Conservation (phyloP, 2,888 invertebrate genomes). For the Trachelus iudaicus region DNA sequence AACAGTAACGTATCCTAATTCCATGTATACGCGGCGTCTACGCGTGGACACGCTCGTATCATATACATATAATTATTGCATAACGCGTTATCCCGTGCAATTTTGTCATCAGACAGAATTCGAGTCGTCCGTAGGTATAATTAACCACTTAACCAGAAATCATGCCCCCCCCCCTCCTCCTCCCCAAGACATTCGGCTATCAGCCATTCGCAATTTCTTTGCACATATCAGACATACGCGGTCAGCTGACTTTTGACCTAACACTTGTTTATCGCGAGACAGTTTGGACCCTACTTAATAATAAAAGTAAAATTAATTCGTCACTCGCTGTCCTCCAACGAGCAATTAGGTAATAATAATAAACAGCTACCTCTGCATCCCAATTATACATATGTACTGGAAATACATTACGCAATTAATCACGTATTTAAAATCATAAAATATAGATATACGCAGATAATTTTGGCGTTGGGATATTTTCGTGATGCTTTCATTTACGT, state of each 20-base stretch:
- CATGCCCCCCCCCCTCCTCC: too few relatives aligned
- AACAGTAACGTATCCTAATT: not conserved
- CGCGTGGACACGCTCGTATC: not conserved
- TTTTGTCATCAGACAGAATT: not conserved
- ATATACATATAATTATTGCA: not conserved
- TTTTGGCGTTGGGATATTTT: too few relatives aligned
- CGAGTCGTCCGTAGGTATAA: not conserved
- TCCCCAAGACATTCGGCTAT: too few relatives aligned
- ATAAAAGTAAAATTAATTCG: not conserved
- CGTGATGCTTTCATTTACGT: too few relatives aligned
- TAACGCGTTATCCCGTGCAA: not conserved
- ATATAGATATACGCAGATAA: not conserved
- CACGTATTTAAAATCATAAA: not conserved
- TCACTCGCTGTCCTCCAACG: not conserved
- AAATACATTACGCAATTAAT: not conserved
- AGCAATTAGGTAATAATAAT: not conserved
- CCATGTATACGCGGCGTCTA: not conserved
- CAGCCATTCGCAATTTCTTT: too few relatives aligned
- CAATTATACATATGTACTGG: not conserved
- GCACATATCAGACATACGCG: too few relatives aligned
- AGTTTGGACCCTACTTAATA: not conserved
- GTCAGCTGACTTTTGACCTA: too few relatives aligned
- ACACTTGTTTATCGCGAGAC: too few relatives aligned
- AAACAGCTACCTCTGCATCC: not conserved
- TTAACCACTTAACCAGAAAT: too few relatives aligned